Base-by-base conservation (phyloP, 1,140 invertebrate genomes). In the Agraylea sexmaculata region DNA sequence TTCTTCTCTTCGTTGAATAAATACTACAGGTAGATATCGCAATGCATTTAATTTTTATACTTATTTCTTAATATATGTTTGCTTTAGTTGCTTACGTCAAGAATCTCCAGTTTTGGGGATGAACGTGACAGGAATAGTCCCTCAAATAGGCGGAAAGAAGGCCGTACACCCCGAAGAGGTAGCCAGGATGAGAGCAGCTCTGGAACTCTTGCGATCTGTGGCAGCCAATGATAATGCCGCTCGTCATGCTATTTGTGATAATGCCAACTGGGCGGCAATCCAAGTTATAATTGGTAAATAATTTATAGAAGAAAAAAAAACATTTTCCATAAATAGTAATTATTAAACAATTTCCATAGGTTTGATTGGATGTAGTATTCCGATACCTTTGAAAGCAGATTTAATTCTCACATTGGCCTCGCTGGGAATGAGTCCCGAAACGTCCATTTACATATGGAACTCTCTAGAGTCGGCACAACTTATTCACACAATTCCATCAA, bases 381-480 rank as follows among this genome's bases (percentile, higher is more conserved):
- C 89, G 1, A 74, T 90, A 18, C 62, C 71, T 1, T 62, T 96
- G 2, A 96, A 96, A 67, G 81, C 85, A 1, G 78, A 87, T 50
- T 62, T 95, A 16, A 64, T 91, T 1, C 54, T 67, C 23, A 81
- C 85, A 1, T 62, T 95, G 15, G 77, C 83, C 1, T 77, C 84
- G 1, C 66, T 95, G 31, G 78, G 80, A 7, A 74, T 73, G 51
- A 78, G 80, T 0, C 70, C 78, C 15, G 75, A 80, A 43, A 80
- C 83, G 33, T 83, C 87, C 5, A 70, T 74, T 3, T 77, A 73
- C 19, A 73, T 89, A 23, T 95, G 91, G 90, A 80, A 85, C 44
- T 80, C 77, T 40, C 62, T 95, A 23, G 89, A 94, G 66, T 74
- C 77, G 4, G 83, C 87, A 1, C 87, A 90, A 57, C 80, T 95